These are phyloP conservation scores for Phalanger gymnotis DNA, from an alignment of 2,797 vertebrate genomes.

Conservation along the genomic window DNA sequence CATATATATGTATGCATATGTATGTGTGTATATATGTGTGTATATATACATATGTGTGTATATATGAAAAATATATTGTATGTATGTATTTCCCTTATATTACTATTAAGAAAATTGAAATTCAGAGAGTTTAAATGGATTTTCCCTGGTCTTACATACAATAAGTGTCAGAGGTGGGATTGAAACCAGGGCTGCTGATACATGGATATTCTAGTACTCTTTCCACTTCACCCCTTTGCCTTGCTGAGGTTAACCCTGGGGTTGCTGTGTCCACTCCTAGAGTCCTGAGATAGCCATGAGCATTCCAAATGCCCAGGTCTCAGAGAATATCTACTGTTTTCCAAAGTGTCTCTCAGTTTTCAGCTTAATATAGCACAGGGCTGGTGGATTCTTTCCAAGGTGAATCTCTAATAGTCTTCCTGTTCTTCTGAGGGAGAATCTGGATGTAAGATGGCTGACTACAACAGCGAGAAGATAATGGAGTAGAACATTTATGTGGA, in stretches of 20 bases:
- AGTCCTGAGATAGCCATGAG: not conserved
- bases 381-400: not conserved
- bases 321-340: not conserved
- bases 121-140: not conserved
- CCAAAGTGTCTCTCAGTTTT: not conserved
- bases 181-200: not conserved
- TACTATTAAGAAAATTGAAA: not conserved
- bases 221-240: not conserved
- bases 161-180: not conserved
- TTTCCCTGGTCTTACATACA: not conserved
- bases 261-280: not conserved
- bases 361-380: not conserved
- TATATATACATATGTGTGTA: too few species aligned
- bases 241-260: not conserved
- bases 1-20: too few species aligned
- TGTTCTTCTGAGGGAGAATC: not conserved
- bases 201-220: not conserved
- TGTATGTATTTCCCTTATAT: not conserved
- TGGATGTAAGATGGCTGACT: not conserved
- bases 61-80: too few species aligned
- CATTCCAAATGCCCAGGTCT: not conserved
- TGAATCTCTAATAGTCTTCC: not conserved
- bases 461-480: not conserved
- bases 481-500: not conserved
- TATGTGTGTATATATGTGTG: too few species aligned